Percentiles rank a stretch among this genome's conserved stretches.
phyloP scores from a whole-genome alignment of 2,113 vertebrate species.

The Tupaia tana region DNA sequence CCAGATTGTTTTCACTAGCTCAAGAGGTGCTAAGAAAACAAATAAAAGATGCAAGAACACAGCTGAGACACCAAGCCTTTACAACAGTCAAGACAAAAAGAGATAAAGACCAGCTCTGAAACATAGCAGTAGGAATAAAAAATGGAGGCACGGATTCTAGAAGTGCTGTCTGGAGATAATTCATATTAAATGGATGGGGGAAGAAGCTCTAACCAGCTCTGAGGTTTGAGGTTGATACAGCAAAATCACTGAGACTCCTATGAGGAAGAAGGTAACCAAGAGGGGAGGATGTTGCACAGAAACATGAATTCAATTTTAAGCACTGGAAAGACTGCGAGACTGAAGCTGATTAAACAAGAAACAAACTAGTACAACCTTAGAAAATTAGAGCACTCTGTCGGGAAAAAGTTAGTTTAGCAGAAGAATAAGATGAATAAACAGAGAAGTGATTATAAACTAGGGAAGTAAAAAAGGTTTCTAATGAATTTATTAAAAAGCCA shows the following conservation, averaged over 20 bases:
- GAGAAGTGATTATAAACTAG: background rate
- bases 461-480: background rate
- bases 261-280: background rate
- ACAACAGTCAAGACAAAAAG: background rate
- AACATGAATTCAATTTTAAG: background rate
- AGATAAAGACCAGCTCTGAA: background rate
- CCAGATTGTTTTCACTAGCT: background rate
- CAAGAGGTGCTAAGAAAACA: background rate
- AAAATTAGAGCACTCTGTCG: conserved; percentile 19
- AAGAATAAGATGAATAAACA: background rate
- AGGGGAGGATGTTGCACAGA: background rate
- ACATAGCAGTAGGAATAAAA: background rate
- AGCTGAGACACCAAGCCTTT: background rate
- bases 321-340: background rate
- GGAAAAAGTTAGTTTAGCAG: background rate
- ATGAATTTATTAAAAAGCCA: background rate
- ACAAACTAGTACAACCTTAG: background rate
- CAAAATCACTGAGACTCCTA: background rate
- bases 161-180: background rate
- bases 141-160: background rate
- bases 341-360: conserved; percentile 26
- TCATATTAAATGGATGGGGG: background rate
- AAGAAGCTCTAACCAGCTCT: background rate
- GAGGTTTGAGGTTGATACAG: background rate
- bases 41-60: background rate